Base-by-base conservation (phyloP, 2,797 vertebrate species). In the Cynopterus sphinx region DNA sequence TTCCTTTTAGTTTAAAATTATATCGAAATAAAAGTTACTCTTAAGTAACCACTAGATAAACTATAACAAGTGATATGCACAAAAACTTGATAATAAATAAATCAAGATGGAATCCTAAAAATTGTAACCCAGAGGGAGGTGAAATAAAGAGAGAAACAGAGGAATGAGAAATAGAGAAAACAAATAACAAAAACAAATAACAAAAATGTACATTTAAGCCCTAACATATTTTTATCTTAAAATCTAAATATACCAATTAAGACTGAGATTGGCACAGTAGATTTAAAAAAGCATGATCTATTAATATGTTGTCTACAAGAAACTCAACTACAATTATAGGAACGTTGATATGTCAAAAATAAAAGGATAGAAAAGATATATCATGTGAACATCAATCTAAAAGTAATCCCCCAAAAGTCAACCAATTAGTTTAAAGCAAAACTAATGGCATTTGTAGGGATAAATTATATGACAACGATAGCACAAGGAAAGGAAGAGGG, bases 1-100 rank as follows among this genome's bases (percentile, higher is more conserved):
- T 67, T 57, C 68, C 36, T 95, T 77, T 12, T 85, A 71, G 41
- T 81, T 59, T 93, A 17, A 79, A 93, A 85, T 95, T 55, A 68
- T 16, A 93, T 67, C 68, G 67, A 65, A 55, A 82, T 82, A 3
- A 81, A 4, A 81, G 5, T 71, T 63, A 55, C 10, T 13, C 26
- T 11, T 39, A 73, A 87, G 16, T 53, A 75, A 91, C 59, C 9
- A 59, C 41, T 59, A 87, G 71, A 59, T 75, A 82, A 87, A 67
- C 57, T 74, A 67, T 28, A 22, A 19, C 81, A 53, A 94, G 17
- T 55, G 36, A 82, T 41, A 41, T 12, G 21, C 21, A 57, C n/a
- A 65, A 91, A 87, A 21, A 53, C 16, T 70, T 78, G 39, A 70
- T 24, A 51, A 86, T 33, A 93, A 81, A 82, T 90, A 93, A 87